A percentile compares a stretch with the other conserved stretches of the same genome.
These are phyloP conservation scores for Drosophila engyochracea DNA, from an alignment of 2,888 invertebrate genomes.

Conservation along the genomic window DNA sequence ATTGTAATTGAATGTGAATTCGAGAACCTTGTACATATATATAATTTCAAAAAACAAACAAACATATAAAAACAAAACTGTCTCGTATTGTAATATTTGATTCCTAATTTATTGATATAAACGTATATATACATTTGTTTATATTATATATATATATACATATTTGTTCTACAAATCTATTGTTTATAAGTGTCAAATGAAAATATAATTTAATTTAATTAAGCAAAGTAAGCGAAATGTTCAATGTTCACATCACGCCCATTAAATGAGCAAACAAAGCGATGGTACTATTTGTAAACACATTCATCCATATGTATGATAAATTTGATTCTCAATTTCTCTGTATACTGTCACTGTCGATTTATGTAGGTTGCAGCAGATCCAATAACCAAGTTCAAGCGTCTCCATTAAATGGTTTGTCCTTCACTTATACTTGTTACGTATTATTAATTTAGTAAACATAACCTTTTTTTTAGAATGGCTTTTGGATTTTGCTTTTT, in stretches of 20 bases:
- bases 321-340: slow-evolving; percentile 39
- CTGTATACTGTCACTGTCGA: slow-evolving; percentile 4
- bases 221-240: slow-evolving; percentile 47
- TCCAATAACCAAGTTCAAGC: slow-evolving; percentile 46
- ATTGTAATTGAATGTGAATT: slow-evolving; percentile 40
- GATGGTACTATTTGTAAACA: slow-evolving; percentile 23
- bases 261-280: slow-evolving; percentile 34
- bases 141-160: slow-evolving; percentile 13
- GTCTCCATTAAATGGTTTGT: slow-evolving; percentile 55
- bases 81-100: slow-evolving; percentile 68
- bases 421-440: slow-evolving; percentile 24
- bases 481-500: neutral
- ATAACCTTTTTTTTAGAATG: slow-evolving; percentile 3
- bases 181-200: slow-evolving; percentile 73
- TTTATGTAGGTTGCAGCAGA: slow-evolving; percentile 26
- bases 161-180: slow-evolving; percentile 47
- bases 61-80: slow-evolving; percentile 33
- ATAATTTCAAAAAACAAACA: slow-evolving; percentile 21
- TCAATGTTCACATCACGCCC: slow-evolving; percentile 41
- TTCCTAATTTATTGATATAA: slow-evolving; percentile 71
- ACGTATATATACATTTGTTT: slow-evolving; percentile 29
- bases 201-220: slow-evolving; percentile 71
- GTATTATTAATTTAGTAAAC: slow-evolving; percentile 27
- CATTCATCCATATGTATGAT: slow-evolving; percentile 9
- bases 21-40: slow-evolving; percentile 52